Evolutionary conservation across 2,113 vertebrate species (phyloP).

Genomic region (Chloroceryle aenea): DNA sequence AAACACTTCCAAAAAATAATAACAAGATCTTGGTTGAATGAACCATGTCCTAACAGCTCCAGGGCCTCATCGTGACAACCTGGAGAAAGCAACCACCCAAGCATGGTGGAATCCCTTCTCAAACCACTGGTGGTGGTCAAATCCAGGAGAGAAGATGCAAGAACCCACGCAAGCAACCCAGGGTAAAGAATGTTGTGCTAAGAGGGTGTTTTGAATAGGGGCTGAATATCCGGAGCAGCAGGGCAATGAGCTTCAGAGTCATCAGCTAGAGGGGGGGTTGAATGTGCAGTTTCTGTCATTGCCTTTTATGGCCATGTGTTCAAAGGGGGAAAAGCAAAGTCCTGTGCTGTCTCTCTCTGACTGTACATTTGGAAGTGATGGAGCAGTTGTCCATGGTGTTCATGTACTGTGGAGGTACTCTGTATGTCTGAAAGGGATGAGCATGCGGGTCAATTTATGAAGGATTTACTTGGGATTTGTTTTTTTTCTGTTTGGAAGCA

Average conservation of each 20-base stretch:
- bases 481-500: too few species aligned
- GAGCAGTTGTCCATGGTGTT: background rate
- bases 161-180: background rate
- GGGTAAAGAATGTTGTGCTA: conserved; percentile 2
- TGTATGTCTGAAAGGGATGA: background rate
- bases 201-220: background rate
- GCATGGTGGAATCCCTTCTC: background rate
- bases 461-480: background rate
- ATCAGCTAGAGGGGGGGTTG: background rate
- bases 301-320: accelerated
- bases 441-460: background rate
- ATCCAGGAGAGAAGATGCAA: background rate
- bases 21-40: background rate
- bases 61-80: background rate
- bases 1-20: background rate
- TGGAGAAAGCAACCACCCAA: background rate
- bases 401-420: background rate
- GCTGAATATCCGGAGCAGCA: background rate
- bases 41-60: conserved; percentile 26
- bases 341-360: accelerated
- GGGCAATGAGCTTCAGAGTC: background rate
- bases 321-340: background rate
- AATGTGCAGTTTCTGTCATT: background rate
- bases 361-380: background rate
- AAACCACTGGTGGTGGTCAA: background rate